phyloP scores from a whole-genome alignment of 2,797 vertebrate genomes.

The Micromesistius poutassou region DNA sequence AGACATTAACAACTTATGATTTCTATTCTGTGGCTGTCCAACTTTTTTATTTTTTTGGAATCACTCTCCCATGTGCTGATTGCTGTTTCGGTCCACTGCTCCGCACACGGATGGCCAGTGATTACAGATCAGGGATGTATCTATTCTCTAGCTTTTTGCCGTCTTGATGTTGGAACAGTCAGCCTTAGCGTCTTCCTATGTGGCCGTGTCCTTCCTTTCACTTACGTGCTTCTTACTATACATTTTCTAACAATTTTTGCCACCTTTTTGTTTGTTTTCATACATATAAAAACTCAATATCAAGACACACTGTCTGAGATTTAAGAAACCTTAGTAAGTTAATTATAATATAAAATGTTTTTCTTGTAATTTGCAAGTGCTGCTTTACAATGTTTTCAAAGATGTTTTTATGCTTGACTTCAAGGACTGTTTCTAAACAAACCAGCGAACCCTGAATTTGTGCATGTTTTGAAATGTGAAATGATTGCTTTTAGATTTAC shows the following conservation, averaged over 20 bases:
- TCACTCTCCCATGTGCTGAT: not conserved
- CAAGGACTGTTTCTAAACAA: not conserved
- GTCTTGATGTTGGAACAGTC: not conserved
- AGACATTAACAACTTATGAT: not conserved
- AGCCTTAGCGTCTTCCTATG: not conserved
- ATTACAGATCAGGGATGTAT: slow-evolving; percentile 1
- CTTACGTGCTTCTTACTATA: not conserved
- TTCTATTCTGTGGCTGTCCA: slow-evolving; percentile 1
- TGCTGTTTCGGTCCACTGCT: not conserved
- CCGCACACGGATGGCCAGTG: not conserved
- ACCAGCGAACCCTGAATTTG: not conserved
- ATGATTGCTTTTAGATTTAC: slow-evolving; percentile 1
- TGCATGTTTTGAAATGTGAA: not conserved
- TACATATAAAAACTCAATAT: not conserved
- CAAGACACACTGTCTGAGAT: not conserved
- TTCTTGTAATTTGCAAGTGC: not conserved
- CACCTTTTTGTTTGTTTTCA: not conserved
- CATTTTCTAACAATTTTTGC: not conserved
- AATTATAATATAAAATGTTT: not conserved
- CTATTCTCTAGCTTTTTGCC: not conserved
- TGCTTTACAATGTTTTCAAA: not conserved
- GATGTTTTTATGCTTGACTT: not conserved
- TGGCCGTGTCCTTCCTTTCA: not conserved
- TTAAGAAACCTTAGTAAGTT: not conserved
- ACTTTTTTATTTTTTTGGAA: not conserved